Conservation (phyloP, 1,140 invertebrate genomes). For the Epicauta chinensis region DNA sequence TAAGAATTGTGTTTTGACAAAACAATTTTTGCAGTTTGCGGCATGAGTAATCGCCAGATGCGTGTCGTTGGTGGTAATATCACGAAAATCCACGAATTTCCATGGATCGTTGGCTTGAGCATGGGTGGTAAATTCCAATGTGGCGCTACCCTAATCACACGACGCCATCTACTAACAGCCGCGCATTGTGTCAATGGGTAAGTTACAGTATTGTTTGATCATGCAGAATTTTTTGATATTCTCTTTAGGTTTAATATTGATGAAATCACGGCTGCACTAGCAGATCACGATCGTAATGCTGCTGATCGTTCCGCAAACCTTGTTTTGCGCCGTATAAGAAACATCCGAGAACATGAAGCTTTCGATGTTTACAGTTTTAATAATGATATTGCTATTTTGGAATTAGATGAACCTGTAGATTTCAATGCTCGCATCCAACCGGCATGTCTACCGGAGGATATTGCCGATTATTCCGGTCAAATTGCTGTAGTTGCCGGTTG, state of each 20-base stretch:
- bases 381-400: conserved; percentile 75
- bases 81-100: conserved; percentile 62
- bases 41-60: conserved; percentile 54
- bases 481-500: conserved; percentile 69
- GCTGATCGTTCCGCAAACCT: conserved; percentile 26
- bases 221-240: background rate
- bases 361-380: conserved; percentile 65
- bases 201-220: no score
- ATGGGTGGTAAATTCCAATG: conserved; percentile 67
- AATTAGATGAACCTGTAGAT: conserved; percentile 57
- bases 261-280: conserved; percentile 43
- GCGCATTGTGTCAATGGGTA: conserved; percentile 57
- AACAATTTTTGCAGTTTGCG: conserved; percentile 53
- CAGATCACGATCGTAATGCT: conserved; percentile 43
- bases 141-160: conserved; percentile 61
- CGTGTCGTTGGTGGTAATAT: conserved; percentile 67
- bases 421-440: conserved; percentile 56
- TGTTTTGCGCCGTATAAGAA: conserved; percentile 40
- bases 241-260: conserved; percentile 43
- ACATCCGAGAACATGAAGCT: conserved; percentile 53
- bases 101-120: conserved; percentile 65
- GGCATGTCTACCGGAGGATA: conserved; percentile 61
- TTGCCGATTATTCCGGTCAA: conserved; percentile 51
- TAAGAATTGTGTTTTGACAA: no score
- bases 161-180: conserved; percentile 52